A percentile compares a stretch with the other conserved stretches of the same genome.
These are phyloP conservation scores for Arothron firmamentum DNA, from an alignment of 2,113 vertebrate genomes.

Conservation along the genomic window DNA sequence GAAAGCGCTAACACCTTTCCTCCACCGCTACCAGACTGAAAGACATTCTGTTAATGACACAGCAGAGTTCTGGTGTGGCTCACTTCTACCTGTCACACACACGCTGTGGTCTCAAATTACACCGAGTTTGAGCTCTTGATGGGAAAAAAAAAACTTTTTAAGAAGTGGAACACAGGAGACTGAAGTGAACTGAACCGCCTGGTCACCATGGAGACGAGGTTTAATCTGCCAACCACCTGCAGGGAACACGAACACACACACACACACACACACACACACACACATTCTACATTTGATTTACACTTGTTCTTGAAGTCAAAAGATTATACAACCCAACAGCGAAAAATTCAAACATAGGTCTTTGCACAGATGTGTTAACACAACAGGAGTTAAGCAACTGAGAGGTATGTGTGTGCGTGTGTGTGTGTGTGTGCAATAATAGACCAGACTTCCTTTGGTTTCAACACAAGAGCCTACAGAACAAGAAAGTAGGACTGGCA, in stretches of 20 bases:
- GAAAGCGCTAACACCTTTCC: not conserved
- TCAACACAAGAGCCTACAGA: too few species aligned
- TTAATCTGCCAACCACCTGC: not conserved
- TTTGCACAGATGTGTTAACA: slow-evolving; percentile 9
- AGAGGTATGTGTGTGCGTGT: not conserved
- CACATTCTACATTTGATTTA: not conserved
- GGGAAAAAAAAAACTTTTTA: too few species aligned
- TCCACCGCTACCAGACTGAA: too few species aligned
- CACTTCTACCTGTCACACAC: too few species aligned
- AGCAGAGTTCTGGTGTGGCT: too few species aligned
- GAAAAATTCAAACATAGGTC: not conserved
- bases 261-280: slow-evolving; percentile 5
- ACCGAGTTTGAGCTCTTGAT: not conserved
- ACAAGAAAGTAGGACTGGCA: not conserved
- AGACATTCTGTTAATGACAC: too few species aligned
- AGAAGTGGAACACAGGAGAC: too few species aligned
- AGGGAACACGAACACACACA: not conserved
- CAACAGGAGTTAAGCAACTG: slow-evolving; percentile 2
- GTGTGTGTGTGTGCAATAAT: not conserved
- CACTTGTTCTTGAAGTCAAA: not conserved
- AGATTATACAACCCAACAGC: not conserved
- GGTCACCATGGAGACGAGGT: too few species aligned
- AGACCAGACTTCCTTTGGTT: too few species aligned
- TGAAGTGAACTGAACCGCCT: too few species aligned
- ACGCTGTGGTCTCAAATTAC: not conserved